Conservation (phyloP, 2,797 vertebrate species). For the Leptodactylus fallax region DNA sequence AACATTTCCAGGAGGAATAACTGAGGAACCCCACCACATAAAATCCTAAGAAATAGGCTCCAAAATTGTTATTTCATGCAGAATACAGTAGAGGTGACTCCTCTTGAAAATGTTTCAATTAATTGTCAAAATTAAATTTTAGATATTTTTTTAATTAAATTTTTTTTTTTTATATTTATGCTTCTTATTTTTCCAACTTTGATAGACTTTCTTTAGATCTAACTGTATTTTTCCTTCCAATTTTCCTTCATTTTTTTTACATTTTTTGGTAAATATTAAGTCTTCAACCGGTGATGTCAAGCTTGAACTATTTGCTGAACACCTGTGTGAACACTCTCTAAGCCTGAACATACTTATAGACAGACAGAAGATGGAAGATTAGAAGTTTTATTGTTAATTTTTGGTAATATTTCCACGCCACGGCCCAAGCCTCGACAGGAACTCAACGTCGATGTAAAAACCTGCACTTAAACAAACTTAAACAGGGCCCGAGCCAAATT, state of each 20-base stretch:
- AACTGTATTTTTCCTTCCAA: not conserved
- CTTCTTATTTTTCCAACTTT: not conserved
- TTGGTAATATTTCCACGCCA: constrained; percentile 14
- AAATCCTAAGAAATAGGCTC: too few relatives aligned
- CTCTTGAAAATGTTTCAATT: not conserved
- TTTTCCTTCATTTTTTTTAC: not conserved
- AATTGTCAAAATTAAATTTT: not conserved
- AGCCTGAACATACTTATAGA: not conserved
- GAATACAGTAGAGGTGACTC: too few relatives aligned
- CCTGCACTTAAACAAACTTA: constrained; percentile 50
- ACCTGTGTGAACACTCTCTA: constrained; percentile 5
- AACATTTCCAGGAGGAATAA: too few relatives aligned
- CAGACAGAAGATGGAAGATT: constrained; percentile 38
- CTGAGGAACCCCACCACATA: too few relatives aligned
- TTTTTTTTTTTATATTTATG: not conserved
- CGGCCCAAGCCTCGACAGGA: constrained; percentile 1
- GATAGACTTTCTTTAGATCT: not conserved
- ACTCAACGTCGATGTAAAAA: constrained; percentile 36
- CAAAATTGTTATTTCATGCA: too few relatives aligned
- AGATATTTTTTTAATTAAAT: not conserved
- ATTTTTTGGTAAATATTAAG: too few relatives aligned
- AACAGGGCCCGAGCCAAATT: constrained; percentile 46
- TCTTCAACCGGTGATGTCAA: too few relatives aligned
- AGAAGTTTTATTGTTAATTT: constrained; percentile 44
- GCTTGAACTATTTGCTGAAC: constrained; percentile 2